Conservation (phyloP, 1,140 invertebrate species). For the Radopholus similis region DNA sequence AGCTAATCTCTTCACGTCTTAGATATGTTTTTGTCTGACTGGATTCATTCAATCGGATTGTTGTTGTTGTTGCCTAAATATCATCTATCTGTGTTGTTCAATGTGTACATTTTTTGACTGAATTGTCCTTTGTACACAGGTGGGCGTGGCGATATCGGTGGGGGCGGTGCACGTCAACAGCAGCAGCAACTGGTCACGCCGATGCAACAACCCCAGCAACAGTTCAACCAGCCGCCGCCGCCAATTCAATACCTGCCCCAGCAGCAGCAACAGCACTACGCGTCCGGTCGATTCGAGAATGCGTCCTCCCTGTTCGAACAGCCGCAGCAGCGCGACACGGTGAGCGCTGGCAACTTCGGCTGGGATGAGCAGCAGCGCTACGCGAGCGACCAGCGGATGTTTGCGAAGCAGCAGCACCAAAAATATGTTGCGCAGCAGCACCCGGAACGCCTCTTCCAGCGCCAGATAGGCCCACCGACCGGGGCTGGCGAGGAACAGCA, state of each 20-base stretch:
- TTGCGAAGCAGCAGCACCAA: not conserved
- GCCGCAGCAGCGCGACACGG: not conserved
- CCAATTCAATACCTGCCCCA: not conserved
- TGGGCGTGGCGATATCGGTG: too few relatives aligned
- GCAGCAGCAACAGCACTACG: not conserved
- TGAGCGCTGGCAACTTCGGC: not conserved
- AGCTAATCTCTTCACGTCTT: too few relatives aligned
- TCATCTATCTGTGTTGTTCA: too few relatives aligned
- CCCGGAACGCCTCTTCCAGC: too few relatives aligned
- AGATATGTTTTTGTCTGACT: too few relatives aligned
- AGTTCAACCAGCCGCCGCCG: not conserved
- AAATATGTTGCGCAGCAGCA: too few relatives aligned
- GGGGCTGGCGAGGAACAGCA: not conserved
- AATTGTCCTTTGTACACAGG: too few relatives aligned
- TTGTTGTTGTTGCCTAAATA: too few relatives aligned
- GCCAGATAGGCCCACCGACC: too few relatives aligned
- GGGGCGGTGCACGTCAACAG: too few relatives aligned
- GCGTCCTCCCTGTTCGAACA: not conserved
- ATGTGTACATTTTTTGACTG: too few relatives aligned
- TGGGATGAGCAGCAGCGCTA: slow-evolving; percentile 11
- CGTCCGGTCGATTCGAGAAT: not conserved
- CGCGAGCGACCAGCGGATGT: not conserved
- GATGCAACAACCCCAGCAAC: not conserved
- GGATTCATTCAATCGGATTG: too few relatives aligned
- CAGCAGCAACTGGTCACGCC: not conserved